Evolutionary conservation across 2,113 vertebrate species (phyloP), one percentile per base, ranked within the genome.

Genomic region (Agapornis roseicollis): DNA sequence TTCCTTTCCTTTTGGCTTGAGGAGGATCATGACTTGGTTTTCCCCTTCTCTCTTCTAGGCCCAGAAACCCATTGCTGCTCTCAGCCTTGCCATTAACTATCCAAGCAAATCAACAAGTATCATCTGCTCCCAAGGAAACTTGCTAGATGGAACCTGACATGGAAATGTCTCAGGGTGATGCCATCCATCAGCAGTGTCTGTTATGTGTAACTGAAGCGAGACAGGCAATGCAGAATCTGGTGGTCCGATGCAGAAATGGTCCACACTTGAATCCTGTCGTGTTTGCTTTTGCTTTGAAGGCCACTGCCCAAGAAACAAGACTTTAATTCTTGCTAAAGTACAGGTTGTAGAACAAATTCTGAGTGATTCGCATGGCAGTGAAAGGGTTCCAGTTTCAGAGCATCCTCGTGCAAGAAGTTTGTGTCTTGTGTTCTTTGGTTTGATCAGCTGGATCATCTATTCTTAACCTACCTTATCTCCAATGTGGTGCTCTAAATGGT

Each of bases 11-110:
- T 80, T 50, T 17, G 39, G 17, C 27, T 11, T 39, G 25, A 31
- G 53, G 46, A 82, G 58, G 27, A n/a, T 65, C 29, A 11, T 87
- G 42, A 78, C 58, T 88, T 64, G 72, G 68, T 52, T 66, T 53
- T 72, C 92, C 88, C 35, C 33, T 91, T 95, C 83, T 85, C n/a
- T 96, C 53, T 69, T 80, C 33, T 95, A 99, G 99, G 99, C 99
- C 94, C 98, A 99, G 98, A 99, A 98, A 98, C 99, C 99, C 98
- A 99, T 99, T 68, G 99, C 99, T 93, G 99, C 99, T 97, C 99
- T 99, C 98, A 99, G 99, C 98, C 98, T 99, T 97, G 99, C 99
- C 88, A 99, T 99, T 98, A 98, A 98, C 98, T 99, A 99, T 89
- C 98, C 99, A 27, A 99, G 99, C 98, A 99, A 99, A 98, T 99